Conservation (phyloP, 1,140 invertebrate species). For the Drosophila kohkoa region DNA sequence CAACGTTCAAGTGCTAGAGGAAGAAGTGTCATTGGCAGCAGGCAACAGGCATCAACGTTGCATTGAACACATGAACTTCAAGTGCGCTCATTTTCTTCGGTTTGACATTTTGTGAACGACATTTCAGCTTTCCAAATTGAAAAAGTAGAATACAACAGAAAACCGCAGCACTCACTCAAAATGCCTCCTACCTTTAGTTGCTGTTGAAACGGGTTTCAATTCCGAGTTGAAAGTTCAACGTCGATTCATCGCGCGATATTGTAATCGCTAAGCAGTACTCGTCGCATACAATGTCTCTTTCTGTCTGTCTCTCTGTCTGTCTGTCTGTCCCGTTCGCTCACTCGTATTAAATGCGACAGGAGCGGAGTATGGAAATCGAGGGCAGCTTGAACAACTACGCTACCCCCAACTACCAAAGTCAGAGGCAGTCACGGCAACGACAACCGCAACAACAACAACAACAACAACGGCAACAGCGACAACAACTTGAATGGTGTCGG, state of each 20-base stretch:
- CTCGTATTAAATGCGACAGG: conserved; percentile 56
- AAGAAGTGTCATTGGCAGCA: conserved; percentile 56
- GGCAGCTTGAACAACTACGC: conserved; percentile 15
- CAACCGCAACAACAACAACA: conserved; percentile 4
- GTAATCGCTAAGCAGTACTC: conserved; percentile 58
- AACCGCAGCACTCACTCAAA: conserved; percentile 10
- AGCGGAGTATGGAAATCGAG: conserved; percentile 14
- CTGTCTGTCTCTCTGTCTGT: neutral
- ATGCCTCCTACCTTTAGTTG: conserved; percentile 5
- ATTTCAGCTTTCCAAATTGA: conserved; percentile 77
- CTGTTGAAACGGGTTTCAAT: conserved; percentile 63
- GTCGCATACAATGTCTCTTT: neutral
- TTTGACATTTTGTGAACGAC: conserved; percentile 74
- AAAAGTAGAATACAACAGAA: conserved; percentile 65
- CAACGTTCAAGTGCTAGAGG: conserved; percentile 53
- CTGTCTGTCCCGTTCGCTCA: neutral
- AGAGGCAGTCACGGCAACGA: conserved; percentile 38
- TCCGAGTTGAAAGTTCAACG: conserved; percentile 76
- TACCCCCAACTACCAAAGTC: conserved; percentile 13
- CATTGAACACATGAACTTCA: conserved; percentile 69
- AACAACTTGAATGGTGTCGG: conserved; percentile 30
- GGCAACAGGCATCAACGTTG: conserved; percentile 31
- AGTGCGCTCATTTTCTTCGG: conserved; percentile 77
- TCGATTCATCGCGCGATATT: conserved; percentile 76
- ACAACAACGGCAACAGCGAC: conserved; percentile 5